A percentile compares a stretch with the other conserved stretches of the same genome.
Evolutionary conservation across 1,140 invertebrate genomes (phyloP).

Genomic region (Contarinia nasturtii): DNA sequence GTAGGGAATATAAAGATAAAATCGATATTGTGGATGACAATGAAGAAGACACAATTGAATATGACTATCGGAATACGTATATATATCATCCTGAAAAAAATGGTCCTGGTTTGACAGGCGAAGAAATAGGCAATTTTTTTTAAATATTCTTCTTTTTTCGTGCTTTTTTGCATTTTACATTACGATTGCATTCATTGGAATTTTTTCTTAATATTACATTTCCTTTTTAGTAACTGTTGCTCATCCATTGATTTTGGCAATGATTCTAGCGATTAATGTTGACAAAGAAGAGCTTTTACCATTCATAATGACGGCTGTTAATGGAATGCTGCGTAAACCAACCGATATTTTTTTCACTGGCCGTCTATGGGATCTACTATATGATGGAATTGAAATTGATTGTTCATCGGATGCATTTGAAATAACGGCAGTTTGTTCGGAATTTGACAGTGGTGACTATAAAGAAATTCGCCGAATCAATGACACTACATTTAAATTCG

Average conservation of each 20-base stretch:
- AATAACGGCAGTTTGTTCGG: slow-evolving; percentile 43
- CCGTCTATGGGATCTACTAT: slow-evolving; percentile 44
- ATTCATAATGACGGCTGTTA: slow-evolving; percentile 31
- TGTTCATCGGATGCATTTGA: slow-evolving; percentile 50
- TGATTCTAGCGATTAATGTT: slow-evolving; percentile 25
- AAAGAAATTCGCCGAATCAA: slow-evolving; percentile 28
- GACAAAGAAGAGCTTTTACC: slow-evolving; percentile 40
- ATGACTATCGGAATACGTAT: slow-evolving; percentile 40
- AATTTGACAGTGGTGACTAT: slow-evolving; percentile 35
- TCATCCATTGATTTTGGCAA: slow-evolving; percentile 10
- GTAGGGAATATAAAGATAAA: slow-evolving; percentile 60
- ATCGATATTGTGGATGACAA: slow-evolving; percentile 44
- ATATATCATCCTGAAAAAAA: slow-evolving; percentile 36
- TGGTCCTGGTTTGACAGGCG: slow-evolving; percentile 38
- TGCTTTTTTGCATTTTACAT: too few relatives aligned
- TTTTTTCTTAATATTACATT: background rate
- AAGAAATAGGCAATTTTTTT: too few relatives aligned
- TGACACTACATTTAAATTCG: slow-evolving; percentile 42
- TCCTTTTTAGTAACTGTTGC: background rate
- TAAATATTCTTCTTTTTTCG: too few relatives aligned
- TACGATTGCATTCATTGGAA: too few relatives aligned
- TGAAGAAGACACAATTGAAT: slow-evolving; percentile 47
- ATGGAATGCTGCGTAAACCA: slow-evolving; percentile 39
- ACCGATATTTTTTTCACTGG: slow-evolving; percentile 34
- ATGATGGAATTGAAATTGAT: slow-evolving; percentile 45